Percentiles rank a stretch among this genome's conserved stretches.
These are phyloP conservation scores for Neoascia interrupta DNA, from an alignment of 2,888 invertebrate species.

Conservation along the genomic window DNA sequence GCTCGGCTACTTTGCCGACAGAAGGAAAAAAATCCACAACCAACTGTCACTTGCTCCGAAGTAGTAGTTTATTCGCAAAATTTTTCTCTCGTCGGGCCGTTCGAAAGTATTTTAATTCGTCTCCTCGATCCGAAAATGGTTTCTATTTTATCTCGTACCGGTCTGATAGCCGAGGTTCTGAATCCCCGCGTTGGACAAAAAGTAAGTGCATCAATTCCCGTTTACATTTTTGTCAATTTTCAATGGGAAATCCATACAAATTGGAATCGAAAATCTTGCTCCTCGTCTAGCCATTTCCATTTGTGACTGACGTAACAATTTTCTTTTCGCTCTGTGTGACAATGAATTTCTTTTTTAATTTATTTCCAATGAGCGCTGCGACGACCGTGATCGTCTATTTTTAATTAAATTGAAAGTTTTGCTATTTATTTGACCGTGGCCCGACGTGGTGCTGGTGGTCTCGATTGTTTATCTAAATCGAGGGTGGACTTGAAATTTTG, in stretches of 20 bases:
- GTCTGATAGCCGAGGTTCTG: slow-evolving; percentile 85
- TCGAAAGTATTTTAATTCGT: slow-evolving; percentile 64
- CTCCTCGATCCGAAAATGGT: slow-evolving; percentile 82
- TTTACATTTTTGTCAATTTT: slow-evolving; percentile 4
- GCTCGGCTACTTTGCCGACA: slow-evolving; percentile 39
- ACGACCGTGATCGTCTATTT: slow-evolving; percentile 61
- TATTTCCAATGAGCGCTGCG: slow-evolving; percentile 20
- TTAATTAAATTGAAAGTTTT: slow-evolving; percentile 37
- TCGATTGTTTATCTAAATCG: slow-evolving; percentile 22
- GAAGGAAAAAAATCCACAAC: neutral
- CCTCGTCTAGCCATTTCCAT: slow-evolving; percentile 1
- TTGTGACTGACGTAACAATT: slow-evolving; percentile 70
- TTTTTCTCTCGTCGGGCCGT: slow-evolving; percentile 39
- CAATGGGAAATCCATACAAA: slow-evolving; percentile 10
- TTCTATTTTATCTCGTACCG: slow-evolving; percentile 87
- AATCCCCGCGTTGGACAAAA: slow-evolving; percentile 86
- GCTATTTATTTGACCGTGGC: slow-evolving; percentile 28
- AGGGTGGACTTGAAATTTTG: slow-evolving; percentile 28
- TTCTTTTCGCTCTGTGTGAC: slow-evolving; percentile 35
- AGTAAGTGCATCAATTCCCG: slow-evolving; percentile 80
- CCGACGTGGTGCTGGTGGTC: too few species aligned
- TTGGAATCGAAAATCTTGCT: slow-evolving; percentile 65
- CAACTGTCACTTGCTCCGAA: slow-evolving; percentile 34
- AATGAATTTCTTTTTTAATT: slow-evolving; percentile 49
- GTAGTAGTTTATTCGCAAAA: slow-evolving; percentile 36